Conservation (phyloP, 2,113 vertebrate genomes). For the Nettapus auritus region DNA sequence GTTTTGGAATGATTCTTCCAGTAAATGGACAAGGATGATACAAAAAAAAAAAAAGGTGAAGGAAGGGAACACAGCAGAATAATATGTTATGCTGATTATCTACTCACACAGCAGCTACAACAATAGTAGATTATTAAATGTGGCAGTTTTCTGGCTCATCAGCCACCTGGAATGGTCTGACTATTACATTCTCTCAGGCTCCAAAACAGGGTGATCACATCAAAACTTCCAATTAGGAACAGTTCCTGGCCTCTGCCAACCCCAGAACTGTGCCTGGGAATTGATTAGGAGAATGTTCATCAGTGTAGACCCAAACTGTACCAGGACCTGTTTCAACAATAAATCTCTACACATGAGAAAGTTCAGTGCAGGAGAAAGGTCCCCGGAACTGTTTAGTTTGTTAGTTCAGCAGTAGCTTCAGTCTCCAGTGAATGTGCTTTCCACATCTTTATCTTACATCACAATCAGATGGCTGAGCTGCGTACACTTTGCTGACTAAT, state of each 20-base stretch:
- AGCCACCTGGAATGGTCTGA: background rate
- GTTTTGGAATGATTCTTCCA: background rate
- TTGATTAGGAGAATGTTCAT: background rate
- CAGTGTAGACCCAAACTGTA: background rate
- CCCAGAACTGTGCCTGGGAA: background rate
- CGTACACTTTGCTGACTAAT: background rate
- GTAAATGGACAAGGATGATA: background rate
- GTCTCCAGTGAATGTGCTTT: background rate
- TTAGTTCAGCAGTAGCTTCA: background rate
- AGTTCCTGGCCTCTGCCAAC: background rate
- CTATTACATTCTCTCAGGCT: background rate
- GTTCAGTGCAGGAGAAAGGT: background rate
- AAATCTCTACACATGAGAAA: background rate
- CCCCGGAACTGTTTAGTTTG: background rate
- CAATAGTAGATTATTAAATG: background rate
- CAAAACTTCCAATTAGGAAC: background rate
- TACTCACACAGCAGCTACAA: background rate
- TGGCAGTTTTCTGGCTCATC: conserved; percentile 22
- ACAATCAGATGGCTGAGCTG: background rate
- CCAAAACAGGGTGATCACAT: background rate
- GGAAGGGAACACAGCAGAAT: background rate
- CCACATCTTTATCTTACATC: background rate
- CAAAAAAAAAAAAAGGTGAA: background rate
- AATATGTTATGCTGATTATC: background rate
- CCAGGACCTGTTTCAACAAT: background rate